A percentile compares a stretch with the other conserved stretches of the same genome.
Evolutionary conservation across 1,140 invertebrate genomes (phyloP).

Genomic region (Myzus persicae): DNA sequence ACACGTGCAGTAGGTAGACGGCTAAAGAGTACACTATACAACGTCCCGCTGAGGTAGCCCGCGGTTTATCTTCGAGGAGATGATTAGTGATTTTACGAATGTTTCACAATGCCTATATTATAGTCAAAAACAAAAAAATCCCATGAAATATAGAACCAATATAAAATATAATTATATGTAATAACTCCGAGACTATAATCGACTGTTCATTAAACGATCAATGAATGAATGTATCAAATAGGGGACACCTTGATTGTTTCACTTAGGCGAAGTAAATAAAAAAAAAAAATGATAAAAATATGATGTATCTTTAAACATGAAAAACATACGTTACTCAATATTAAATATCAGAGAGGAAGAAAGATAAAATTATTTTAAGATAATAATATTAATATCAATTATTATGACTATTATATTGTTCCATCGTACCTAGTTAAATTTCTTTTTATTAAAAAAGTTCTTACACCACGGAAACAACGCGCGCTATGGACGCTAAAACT

Average conservation of each 20-base stretch:
- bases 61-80: neutral
- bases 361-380: neutral
- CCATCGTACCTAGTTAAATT: neutral
- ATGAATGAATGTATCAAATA: no score
- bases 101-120: neutral
- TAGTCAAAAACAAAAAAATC: neutral
- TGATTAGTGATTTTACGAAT: neutral
- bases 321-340: neutral
- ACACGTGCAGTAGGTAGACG: neutral
- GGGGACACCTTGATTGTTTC: no score
- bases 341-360: slow-evolving; percentile 1
- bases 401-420: neutral
- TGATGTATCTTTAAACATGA: neutral
- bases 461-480: neutral
- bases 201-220: neutral
- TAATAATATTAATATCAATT: no score
- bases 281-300: no score
- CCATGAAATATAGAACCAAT: neutral
- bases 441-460: neutral
- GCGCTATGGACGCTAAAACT: neutral
- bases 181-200: neutral
- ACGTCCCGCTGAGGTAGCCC: neutral
- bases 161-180: neutral
- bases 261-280: neutral
- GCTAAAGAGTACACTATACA: neutral